Percentiles rank a stretch among this genome's conserved stretches.
Evolutionary conservation across 2,113 vertebrate species (phyloP).

Genomic region (Cisticola juncidis): DNA sequence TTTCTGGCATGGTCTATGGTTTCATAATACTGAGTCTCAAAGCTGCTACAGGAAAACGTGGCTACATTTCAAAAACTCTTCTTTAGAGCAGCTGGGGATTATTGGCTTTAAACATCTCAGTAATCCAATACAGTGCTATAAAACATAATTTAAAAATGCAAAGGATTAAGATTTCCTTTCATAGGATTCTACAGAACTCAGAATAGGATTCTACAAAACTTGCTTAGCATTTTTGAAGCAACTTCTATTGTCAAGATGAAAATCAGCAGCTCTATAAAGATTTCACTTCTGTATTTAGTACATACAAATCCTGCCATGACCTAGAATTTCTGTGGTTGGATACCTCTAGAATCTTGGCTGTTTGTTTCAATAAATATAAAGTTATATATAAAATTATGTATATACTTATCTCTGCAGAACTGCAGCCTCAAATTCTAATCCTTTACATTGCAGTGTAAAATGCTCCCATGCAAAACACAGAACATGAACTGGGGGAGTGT

Average conservation of each 20-base stretch:
- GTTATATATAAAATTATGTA: neutral
- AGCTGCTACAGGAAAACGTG: neutral
- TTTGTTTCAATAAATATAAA: neutral
- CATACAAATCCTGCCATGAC: neutral
- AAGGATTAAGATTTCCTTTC: constrained; percentile 38
- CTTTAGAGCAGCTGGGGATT: constrained; percentile 45
- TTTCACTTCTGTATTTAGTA: neutral
- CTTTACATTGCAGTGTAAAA: neutral
- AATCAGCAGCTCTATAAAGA: neutral
- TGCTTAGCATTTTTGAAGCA: neutral
- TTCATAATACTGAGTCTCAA: neutral
- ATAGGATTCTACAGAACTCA: neutral
- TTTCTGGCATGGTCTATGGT: neutral
- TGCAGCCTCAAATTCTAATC: neutral
- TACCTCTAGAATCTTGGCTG: neutral
- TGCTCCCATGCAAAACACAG: neutral
- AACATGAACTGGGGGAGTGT: neutral
- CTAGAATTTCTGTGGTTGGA: neutral
- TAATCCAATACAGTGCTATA: constrained; percentile 38
- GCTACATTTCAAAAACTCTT: constrained; percentile 22
- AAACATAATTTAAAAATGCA: constrained; percentile 43
- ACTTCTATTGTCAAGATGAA: neutral
- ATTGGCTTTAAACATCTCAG: constrained; percentile 38
- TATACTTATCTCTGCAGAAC: neutral
- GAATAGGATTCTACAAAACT: constrained; percentile 25